Evolutionary conservation across 2,888 invertebrate species (phyloP).

Genomic region (Drosophila neutralis): DNA sequence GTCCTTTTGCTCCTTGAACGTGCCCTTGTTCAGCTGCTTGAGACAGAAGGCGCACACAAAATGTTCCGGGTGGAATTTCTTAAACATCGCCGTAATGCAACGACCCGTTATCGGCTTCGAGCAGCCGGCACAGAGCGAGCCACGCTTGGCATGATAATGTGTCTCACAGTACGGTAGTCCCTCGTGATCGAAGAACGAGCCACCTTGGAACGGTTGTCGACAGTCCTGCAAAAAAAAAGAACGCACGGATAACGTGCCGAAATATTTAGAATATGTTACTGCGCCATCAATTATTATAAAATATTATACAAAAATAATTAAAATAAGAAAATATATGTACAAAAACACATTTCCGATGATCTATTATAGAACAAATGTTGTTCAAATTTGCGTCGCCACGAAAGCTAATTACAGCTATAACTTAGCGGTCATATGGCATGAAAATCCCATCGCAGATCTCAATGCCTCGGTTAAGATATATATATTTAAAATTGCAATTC

Average conservation of each 20-base stretch:
- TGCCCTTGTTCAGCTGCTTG: slow-evolving; percentile 98
- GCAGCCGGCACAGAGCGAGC: slow-evolving; percentile 98
- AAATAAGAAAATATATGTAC: slow-evolving; percentile 8
- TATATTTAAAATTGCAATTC: slow-evolving; percentile 15
- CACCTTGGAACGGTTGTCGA: slow-evolving; percentile 97
- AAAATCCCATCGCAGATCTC: slow-evolving; percentile 17
- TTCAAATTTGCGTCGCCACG: slow-evolving; percentile 15
- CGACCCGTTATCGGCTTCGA: slow-evolving; percentile 98
- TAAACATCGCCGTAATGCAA: slow-evolving; percentile 99
- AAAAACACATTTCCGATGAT: slow-evolving; percentile 46
- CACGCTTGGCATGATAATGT: slow-evolving; percentile 98
- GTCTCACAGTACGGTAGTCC: slow-evolving; percentile 99
- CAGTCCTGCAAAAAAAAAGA: slow-evolving; percentile 92
- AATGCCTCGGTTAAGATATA: neutral
- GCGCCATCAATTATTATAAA: slow-evolving; percentile 11
- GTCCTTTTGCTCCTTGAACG: slow-evolving; percentile 99
- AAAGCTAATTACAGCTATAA: slow-evolving; percentile 74
- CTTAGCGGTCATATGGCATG: slow-evolving; percentile 71
- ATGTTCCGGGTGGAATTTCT: slow-evolving; percentile 99
- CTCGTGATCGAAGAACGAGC: slow-evolving; percentile 99
- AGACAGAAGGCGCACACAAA: slow-evolving; percentile 99
- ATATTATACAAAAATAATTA: slow-evolving; percentile 3
- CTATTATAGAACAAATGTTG: slow-evolving; percentile 53
- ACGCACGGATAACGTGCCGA: neutral
- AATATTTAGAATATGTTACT: slow-evolving; percentile 23